Evolutionary conservation across 2,113 vertebrate genomes (phyloP).

Genomic region (Isichthys henryi): DNA sequence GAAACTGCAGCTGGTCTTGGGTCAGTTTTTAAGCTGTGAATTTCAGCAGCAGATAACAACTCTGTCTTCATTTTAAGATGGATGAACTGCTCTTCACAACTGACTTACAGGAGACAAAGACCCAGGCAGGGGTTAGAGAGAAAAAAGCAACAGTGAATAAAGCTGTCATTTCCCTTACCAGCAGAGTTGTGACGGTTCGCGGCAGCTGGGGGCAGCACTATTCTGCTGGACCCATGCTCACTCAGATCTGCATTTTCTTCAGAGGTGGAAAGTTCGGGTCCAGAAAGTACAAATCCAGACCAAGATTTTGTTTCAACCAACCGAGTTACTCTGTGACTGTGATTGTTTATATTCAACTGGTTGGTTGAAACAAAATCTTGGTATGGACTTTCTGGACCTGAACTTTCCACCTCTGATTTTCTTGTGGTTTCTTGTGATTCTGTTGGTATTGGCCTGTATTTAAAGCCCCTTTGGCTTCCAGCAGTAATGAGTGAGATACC

Average conservation of each 20-base stretch:
- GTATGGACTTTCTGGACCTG: neutral
- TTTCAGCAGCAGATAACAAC: neutral
- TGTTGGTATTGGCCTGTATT: neutral
- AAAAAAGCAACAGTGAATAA: neutral
- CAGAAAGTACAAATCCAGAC: neutral
- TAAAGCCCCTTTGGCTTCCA: slow-evolving; percentile 23
- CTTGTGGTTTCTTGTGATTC: neutral
- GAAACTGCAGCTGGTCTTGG: neutral
- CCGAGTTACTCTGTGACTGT: neutral
- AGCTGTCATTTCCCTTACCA: neutral
- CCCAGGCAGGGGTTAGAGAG: neutral
- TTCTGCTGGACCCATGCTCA: neutral
- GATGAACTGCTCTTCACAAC: neutral
- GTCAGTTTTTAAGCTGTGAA: neutral
- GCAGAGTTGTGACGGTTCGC: neutral
- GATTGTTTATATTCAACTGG: neutral
- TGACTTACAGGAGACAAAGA: neutral
- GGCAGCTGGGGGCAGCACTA: neutral
- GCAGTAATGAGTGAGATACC: slow-evolving; percentile 54
- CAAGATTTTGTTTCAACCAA: neutral
- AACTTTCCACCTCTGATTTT: neutral
- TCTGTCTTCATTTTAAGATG: neutral
- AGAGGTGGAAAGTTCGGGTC: neutral
- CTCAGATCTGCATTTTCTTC: neutral
- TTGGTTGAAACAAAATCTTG: neutral